Evolutionary conservation across 1,140 invertebrate species (phyloP), one percentile per base, ranked within the genome.

Genomic region (Drosophila nebulosa): DNA sequence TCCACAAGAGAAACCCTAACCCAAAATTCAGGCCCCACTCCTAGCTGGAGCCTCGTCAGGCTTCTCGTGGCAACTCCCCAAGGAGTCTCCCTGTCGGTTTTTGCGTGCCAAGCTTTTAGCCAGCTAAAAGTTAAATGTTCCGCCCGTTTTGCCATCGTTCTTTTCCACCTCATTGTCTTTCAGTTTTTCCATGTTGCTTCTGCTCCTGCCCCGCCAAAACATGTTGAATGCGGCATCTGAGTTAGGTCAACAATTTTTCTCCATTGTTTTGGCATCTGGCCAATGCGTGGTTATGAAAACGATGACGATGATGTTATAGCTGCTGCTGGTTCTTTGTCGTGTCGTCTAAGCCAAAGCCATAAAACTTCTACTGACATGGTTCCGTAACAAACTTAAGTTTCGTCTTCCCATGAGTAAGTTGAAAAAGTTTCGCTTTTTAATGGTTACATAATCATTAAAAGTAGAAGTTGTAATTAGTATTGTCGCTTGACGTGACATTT

Each of bases 201-300:
- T 55, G 27, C 56, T 35, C 59, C 16, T 53, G 57, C 59, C 52
- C 59, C 68, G n/a, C 42, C n/a, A 52, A 24, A 60, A 74, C 9
- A 39, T n/a, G 32, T 35, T 36, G 51, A 56, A 65, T 64, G 59
- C 57, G 52, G 21, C 53, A 59, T 56, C 60, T 64, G 51, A 65
- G 63, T 69, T 76, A 55, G 83, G 83, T 88, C 84, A 86, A 86
- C 74, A 83, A 63, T 88, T 83, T 88, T 65, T 86, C 9, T 66
- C 79, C 69, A 79, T 83, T 75, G 75, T 88, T 79, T 78, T 61
- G 74, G 78, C 74, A 81, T 80, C 52, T 63, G 53, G 72, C 71
- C 55, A 76, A 65, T 63, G 83, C 68, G 80, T 86, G 70, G 63
- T 75, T 75, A 75, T 78, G 60, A 46, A 42, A 72, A 68, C 78